A percentile compares a stretch with the other conserved stretches of the same genome.
Conservation (phyloP, 1,140 invertebrate species). For the Drosophila serrata region DNA sequence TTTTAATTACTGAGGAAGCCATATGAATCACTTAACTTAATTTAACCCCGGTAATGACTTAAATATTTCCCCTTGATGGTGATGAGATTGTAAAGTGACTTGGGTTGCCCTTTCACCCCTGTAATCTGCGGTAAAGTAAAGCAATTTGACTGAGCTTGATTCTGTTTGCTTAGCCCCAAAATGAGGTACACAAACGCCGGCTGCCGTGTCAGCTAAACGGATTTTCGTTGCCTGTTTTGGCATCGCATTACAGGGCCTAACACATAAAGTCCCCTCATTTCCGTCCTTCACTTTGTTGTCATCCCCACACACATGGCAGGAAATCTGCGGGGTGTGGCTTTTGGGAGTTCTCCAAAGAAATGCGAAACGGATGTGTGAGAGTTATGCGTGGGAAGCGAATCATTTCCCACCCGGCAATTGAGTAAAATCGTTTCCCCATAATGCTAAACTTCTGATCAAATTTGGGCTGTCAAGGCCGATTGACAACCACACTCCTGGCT, state of each 20-base stretch:
- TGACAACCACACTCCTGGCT: background rate
- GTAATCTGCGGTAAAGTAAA: constrained; percentile 40
- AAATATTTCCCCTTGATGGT: background rate
- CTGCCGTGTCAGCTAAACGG: constrained; percentile 37
- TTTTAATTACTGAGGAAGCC: constrained; percentile 1
- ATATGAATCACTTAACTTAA: constrained; percentile 17
- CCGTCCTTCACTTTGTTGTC: constrained; percentile 31
- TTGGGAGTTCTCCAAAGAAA: constrained; percentile 42
- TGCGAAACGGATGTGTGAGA: constrained; percentile 66
- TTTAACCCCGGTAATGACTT: background rate
- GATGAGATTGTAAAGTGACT: constrained; percentile 20
- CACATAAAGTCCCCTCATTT: constrained; percentile 20
- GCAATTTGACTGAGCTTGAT: constrained; percentile 39
- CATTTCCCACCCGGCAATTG: constrained; percentile 63
- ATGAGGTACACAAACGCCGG: constrained; percentile 24
- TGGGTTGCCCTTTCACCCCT: background rate
- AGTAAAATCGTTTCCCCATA: constrained; percentile 74
- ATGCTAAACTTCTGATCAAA: constrained; percentile 30
- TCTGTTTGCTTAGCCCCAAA: constrained; percentile 36
- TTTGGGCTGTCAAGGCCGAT: background rate
- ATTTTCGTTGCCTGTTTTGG: constrained; percentile 37
- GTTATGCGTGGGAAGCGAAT: constrained; percentile 63
- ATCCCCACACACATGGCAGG: background rate
- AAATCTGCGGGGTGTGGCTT: background rate
- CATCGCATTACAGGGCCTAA: constrained; percentile 38